Evolutionary conservation across 1,140 invertebrate genomes (phyloP).

Genomic region (Amyelois transitella): DNA sequence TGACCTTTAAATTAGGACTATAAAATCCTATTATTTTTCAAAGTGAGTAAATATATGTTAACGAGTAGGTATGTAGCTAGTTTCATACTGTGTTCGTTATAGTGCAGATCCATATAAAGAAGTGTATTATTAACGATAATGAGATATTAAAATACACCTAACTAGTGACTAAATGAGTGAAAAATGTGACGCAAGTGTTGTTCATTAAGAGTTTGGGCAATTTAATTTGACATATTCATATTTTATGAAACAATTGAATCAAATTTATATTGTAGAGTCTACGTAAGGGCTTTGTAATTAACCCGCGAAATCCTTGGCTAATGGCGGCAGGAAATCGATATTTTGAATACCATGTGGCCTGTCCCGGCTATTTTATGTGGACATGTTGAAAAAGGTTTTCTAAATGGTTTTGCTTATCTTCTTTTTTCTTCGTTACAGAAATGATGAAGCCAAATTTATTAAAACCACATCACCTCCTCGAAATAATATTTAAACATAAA

Average conservation of each 20-base stretch:
- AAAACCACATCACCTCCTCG: constrained; percentile 35
- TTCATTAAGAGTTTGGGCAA: constrained; percentile 1
- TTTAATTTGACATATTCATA: background rate
- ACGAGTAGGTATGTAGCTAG: background rate
- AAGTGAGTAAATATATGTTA: constrained; percentile 67
- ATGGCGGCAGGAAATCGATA: constrained; percentile 31
- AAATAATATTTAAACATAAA: constrained; percentile 46
- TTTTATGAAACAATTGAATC: background rate
- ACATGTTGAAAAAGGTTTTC: background rate
- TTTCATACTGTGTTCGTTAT: background rate
- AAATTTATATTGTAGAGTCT: background rate
- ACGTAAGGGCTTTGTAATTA: constrained; percentile 10
- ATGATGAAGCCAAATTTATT: constrained; percentile 55
- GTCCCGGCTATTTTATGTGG: background rate
- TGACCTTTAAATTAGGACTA: constrained; percentile 37
- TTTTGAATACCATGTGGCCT: constrained; percentile 16
- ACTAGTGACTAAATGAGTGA: constrained; percentile 3
- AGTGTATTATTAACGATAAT: background rate
- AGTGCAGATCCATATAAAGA: background rate
- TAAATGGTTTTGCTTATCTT: background rate
- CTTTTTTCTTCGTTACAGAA: constrained; percentile 48
- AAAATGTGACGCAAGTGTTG: constrained; percentile 10
- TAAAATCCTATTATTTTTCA: constrained; percentile 56
- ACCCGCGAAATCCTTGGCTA: constrained; percentile 12
- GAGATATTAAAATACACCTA: constrained; percentile 16